Evolutionary conservation across 2,797 vertebrate species (phyloP).

Genomic region (Pipistrellus nathusii): DNA sequence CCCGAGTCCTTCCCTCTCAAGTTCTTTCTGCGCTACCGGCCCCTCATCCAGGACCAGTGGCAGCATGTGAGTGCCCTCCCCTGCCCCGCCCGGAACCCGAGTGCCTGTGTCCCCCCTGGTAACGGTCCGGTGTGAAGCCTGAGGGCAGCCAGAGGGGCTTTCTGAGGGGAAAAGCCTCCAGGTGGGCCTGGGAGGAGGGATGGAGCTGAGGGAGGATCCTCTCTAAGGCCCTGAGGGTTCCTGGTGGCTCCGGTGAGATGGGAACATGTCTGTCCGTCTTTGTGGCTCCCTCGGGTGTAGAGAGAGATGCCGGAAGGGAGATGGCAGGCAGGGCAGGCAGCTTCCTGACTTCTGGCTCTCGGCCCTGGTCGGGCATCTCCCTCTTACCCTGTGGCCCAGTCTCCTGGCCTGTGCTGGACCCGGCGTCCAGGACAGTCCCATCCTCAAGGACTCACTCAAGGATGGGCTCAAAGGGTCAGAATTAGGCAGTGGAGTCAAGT

Average conservation of each 20-base stretch:
- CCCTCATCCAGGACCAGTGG: slow-evolving; percentile 97
- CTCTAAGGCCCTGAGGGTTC: not conserved
- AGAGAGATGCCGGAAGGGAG: not conserved
- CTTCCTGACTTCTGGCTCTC: not conserved
- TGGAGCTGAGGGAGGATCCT: not conserved
- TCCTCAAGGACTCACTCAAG: not conserved
- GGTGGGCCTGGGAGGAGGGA: not conserved
- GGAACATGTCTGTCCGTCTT: not conserved
- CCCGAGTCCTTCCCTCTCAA: slow-evolving; percentile 97
- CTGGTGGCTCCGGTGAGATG: not conserved
- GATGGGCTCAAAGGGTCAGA: not conserved
- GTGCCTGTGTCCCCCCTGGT: not conserved
- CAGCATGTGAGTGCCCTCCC: slow-evolving; percentile 94
- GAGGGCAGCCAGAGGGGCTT: not conserved
- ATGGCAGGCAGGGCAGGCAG: not conserved
- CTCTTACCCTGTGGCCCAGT: not conserved
- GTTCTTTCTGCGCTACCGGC: slow-evolving; percentile 97
- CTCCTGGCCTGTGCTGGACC: not conserved
- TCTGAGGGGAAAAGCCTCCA: not conserved
- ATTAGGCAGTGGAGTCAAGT: not conserved
- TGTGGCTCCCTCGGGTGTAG: not conserved
- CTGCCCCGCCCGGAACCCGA: not conserved
- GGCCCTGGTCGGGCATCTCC: not conserved
- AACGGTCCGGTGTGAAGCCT: not conserved
- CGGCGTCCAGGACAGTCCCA: not conserved